Conservation (phyloP, 2,797 vertebrate genomes). For the Setipinna tenuifilis region DNA sequence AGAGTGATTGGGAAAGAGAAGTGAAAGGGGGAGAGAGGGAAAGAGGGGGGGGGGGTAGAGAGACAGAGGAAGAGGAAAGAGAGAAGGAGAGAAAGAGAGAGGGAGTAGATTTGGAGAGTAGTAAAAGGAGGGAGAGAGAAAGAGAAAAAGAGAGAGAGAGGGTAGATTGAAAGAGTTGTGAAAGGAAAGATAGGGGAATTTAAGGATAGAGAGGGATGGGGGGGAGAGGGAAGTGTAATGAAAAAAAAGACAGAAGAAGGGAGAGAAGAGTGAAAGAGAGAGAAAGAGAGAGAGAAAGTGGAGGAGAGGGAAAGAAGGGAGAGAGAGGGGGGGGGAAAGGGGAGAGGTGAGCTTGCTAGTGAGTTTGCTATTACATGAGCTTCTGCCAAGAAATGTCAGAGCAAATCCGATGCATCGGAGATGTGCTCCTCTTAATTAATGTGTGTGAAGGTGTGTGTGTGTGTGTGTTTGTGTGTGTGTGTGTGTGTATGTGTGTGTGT, state of each 20-base stretch:
- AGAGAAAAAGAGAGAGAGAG: background rate
- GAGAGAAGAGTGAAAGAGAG: no score
- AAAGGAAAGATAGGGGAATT: background rate
- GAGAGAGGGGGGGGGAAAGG: background rate
- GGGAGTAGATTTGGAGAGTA: no score
- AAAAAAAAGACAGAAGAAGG: no score
- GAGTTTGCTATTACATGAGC: background rate
- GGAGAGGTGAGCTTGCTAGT: background rate
- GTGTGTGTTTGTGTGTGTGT: no score
- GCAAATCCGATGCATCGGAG: background rate
- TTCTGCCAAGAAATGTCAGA: conserved; percentile 16
- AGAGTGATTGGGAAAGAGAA: no score
- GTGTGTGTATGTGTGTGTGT: background rate
- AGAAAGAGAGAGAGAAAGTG: background rate
- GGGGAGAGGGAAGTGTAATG: no score
- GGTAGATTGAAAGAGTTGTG: background rate
- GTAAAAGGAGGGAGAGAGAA: background rate
- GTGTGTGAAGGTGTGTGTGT: background rate
- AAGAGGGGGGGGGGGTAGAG: no score
- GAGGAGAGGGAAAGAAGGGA: background rate
- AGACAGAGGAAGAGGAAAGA: background rate
- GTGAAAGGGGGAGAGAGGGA: no score
- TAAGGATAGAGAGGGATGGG: no score
- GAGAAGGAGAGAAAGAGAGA: background rate
- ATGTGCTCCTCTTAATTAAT: conserved; percentile 7